Evolutionary conservation across 2,888 invertebrate species (phyloP), one percentile per base, ranked within the genome.

Genomic region (Synergus japonicus): DNA sequence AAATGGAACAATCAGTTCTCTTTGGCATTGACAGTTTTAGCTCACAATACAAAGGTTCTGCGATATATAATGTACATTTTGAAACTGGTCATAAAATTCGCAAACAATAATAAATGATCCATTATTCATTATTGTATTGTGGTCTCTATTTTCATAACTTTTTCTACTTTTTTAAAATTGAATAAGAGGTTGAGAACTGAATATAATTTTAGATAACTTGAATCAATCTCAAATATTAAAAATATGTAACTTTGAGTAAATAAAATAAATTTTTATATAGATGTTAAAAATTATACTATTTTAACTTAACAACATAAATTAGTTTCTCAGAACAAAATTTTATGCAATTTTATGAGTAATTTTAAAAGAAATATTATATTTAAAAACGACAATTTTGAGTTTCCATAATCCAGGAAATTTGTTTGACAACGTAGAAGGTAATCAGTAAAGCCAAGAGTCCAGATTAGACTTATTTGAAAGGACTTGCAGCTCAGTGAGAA

Each of bases 381-480:
- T n/a, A 54, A 37, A 37, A 37, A 54, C 18, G 8, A 9, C 18
- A 1, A 49, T 54, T 44, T 54, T n/a, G 9, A 54, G 18, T 67
- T 64, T 22, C 46, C 13, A 44, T 69, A 29, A 73, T 37, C 22
- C 49, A 5, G 41, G 54, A 73, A 73, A 54, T n/a, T 9, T 10
- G 37, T 49, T 73, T 49, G 37, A 69, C 29, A 29, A 37, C 15
- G 46, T 67, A 46, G 29, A 46, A 10, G 22, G 29, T 73, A 73
- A 73, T 54, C 29, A 73, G 49, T 49, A 15, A 37, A 37, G 18
- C n/a, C 15, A 65, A 41, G n/a, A 5, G 41, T 43, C 54, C n/a
- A 77, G 79, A 78, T 80, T 77, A 81, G 80, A 80, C 80, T 82
- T 84, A 84, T 84, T 84, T 81, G 81, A 73, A 79, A 46, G 73